Evolutionary conservation across 92 coral and sea anemone species (phyloP).

Genomic region (Bergia sp.): DNA sequence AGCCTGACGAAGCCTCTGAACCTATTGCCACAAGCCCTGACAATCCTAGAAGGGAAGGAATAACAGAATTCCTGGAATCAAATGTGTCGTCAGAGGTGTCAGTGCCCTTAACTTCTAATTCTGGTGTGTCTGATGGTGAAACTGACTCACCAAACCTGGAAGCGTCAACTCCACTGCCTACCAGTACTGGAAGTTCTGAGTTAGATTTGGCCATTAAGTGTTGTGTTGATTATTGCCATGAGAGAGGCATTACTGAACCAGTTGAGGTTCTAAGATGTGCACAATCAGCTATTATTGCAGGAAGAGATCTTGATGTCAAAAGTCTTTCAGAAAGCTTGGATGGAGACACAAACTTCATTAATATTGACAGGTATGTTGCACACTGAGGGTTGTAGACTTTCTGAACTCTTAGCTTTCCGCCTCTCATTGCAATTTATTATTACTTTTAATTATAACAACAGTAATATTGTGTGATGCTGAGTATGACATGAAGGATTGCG

Average conservation of each 20-base stretch:
- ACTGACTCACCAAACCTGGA: not conserved
- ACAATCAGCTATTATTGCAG: conserved; percentile 8
- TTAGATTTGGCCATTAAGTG: not conserved
- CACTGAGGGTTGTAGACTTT: not conserved
- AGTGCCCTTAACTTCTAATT: not conserved
- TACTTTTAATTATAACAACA: no score
- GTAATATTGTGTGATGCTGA: no score
- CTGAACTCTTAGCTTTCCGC: no score
- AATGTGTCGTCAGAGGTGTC: not conserved
- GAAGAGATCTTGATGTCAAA: not conserved
- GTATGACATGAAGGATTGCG: no score
- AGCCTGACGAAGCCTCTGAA: not conserved
- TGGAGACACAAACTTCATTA: conserved; percentile 16
- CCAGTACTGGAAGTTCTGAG: conserved; percentile 28
- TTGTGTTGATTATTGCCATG: not conserved
- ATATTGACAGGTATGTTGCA: not conserved
- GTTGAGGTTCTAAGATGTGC: not conserved
- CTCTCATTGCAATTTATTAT: no score
- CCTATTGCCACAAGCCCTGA: not conserved
- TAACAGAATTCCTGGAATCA: not conserved
- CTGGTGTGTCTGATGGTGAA: not conserved
- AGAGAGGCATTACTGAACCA: not conserved
- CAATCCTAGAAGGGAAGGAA: not conserved
- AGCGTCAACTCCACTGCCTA: not conserved
- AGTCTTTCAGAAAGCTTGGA: not conserved